Percentiles rank a stretch among this genome's conserved stretches.
phyloP scores from a whole-genome alignment of 2,113 vertebrate species.

The Neotoma lepida region DNA sequence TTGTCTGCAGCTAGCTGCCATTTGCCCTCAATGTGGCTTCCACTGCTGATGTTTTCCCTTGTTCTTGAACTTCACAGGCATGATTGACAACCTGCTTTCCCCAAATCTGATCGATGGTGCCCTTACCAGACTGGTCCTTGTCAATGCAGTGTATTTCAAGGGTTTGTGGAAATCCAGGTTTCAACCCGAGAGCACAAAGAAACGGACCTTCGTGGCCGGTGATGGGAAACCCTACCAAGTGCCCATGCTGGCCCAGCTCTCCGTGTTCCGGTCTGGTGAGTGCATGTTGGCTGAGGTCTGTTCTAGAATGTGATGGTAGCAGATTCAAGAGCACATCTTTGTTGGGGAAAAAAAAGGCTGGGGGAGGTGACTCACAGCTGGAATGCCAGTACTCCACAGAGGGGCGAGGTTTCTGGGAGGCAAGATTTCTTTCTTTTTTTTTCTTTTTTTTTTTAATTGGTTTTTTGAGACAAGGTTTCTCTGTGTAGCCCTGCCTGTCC shows the following conservation, averaged over 20 bases:
- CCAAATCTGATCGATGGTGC: conserved; percentile 88
- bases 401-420: neutral
- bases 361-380: neutral
- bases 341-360: fast-evolving
- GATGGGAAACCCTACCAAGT: conserved; percentile 92
- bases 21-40: fast-evolving
- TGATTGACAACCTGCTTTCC: conserved; percentile 91
- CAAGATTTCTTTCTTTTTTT: neutral
- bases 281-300: fast-evolving
- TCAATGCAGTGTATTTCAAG: conserved; percentile 96
- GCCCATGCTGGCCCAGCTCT: conserved; percentile 95
- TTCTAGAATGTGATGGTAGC: fast-evolving
- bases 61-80: conserved; percentile 85
- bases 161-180: conserved; percentile 96
- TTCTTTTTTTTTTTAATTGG: too few relatives aligned
- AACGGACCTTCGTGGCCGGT: conserved; percentile 88
- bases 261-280: conserved; percentile 93
- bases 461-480: neutral
- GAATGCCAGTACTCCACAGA: neutral
- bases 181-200: conserved; percentile 93
- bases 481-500: neutral
- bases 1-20: neutral
- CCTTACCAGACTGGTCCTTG: conserved; percentile 90
- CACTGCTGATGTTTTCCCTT: neutral
- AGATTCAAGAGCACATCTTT: neutral